Conservation (phyloP, 2,113 vertebrate species). For the Catharus minimus region DNA sequence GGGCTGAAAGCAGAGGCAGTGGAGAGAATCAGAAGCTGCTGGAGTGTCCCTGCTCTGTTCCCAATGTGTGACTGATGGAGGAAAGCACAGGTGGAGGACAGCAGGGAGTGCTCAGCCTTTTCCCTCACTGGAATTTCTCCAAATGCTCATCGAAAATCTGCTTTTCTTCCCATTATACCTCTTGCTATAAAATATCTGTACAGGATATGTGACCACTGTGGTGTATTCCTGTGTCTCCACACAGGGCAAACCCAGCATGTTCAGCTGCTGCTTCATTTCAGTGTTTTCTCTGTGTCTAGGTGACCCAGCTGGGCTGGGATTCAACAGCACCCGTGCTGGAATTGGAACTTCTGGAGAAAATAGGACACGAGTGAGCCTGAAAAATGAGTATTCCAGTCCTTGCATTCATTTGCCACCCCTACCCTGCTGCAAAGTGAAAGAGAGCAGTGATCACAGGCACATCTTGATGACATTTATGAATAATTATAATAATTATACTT, state of each 20-base stretch:
- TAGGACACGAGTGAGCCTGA: neutral
- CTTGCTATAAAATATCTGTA: fast-evolving
- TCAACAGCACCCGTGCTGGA: neutral
- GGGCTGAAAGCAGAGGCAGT: neutral
- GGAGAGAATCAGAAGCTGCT: neutral
- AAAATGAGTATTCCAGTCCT: neutral
- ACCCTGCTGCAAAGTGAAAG: neutral
- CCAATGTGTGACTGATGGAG: fast-evolving
- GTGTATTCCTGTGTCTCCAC: fast-evolving
- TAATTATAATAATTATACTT: conserved; percentile 21
- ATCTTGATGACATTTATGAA: neutral
- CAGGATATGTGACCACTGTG: fast-evolving
- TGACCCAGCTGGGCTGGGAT: neutral
- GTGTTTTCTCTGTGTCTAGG: neutral
- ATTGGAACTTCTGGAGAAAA: neutral
- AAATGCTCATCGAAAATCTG: neutral
- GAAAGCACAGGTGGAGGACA: neutral
- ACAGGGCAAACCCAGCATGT: fast-evolving
- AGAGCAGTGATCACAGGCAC: neutral
- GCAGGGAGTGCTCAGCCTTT: neutral
- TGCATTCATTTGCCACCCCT: neutral
- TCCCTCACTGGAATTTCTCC: neutral
- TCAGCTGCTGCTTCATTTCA: neutral
- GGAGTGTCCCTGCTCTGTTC: neutral
- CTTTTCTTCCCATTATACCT: fast-evolving